These are phyloP conservation scores for Pygocentrus nattereri DNA, from an alignment of 2,797 vertebrate species.

Conservation along the genomic window DNA sequence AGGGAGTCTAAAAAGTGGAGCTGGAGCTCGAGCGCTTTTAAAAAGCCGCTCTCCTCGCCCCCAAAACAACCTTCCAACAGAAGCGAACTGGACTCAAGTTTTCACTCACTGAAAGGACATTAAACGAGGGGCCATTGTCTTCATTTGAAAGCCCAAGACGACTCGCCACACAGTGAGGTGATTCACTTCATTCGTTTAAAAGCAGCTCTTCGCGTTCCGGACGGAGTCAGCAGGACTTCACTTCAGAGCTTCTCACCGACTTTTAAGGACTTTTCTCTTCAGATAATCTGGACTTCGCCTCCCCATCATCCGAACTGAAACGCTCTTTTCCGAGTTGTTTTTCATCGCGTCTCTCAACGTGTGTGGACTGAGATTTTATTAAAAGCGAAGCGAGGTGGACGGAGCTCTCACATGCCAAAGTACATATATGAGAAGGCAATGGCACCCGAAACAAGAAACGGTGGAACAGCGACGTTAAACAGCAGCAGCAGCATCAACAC, in stretches of 20 bases:
- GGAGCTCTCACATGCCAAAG: conserved; percentile 85
- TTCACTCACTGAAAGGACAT: conserved; percentile 51
- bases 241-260: conserved; percentile 48
- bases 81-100: conserved; percentile 62
- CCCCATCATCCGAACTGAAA: conserved; percentile 43
- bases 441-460: conserved; percentile 93
- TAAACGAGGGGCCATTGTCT: background rate
- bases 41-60: conserved; percentile 64
- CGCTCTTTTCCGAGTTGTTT: background rate
- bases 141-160: background rate
- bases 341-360: conserved; percentile 24
- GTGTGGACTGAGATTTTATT: conserved; percentile 66
- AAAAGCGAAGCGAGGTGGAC: conserved; percentile 48
- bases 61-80: conserved; percentile 60
- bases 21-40: conserved; percentile 66
- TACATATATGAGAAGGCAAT: conserved; percentile 98
- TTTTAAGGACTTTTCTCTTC: conserved; percentile 54
- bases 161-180: background rate
- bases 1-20: conserved; percentile 87
- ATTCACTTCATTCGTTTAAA: too few species aligned
- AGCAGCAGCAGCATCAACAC: conserved; percentile 87
- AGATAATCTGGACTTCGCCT: conserved; percentile 49
- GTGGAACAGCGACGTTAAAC: conserved; percentile 90
- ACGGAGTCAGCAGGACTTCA: conserved; percentile 8
- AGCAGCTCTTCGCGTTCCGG: too few species aligned